Base-by-base conservation (phyloP, 2,113 vertebrate species). In the Rattus rattus region DNA sequence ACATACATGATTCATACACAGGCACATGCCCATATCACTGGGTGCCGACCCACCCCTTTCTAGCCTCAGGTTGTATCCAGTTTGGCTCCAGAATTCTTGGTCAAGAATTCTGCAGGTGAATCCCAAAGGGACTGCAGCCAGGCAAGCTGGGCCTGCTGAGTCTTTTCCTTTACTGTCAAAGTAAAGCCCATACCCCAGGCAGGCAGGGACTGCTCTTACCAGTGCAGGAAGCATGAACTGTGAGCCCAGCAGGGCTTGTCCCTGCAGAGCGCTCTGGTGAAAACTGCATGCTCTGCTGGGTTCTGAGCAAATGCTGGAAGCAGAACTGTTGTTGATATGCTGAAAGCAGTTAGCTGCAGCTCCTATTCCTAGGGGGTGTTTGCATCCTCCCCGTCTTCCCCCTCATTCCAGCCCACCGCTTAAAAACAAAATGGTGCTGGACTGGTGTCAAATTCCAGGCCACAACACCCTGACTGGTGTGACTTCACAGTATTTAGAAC, bases 361-460 rank as follows among this genome's bases (percentile, higher is more conserved):
- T 80, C 85, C 85, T 39, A 33, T 47, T 85, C 69, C 49, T n/a
- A 52, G 91, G 52, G 20, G 30, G 49, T 56, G 52, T 88, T 80
- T 61, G 12, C 20, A 56, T 72, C n/a, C 61, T 89, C 89, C 81
- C 83, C 20, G 52, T 72, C n/a, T 54, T 89, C 89, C 81, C 83
- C 91, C 54, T 77, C 56, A 47, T 36, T 75, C 85, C 95, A 90
- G 70, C 5, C 54, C 30, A 59, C 43, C 92, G 16, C 90, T 96
- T 94, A 96, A 95, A 89, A 96, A 93, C 54, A 92, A 87, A 93
- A 84, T 86, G 43, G 63, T 93, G 70, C 59, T 92, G 56, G 72
- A 76, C 84, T 77, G 67, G 70, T 75, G 75, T 90, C 49, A 96
- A 2, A 43, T 69, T 96, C 65, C 76, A 95, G 85, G 88, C 88